A percentile compares a stretch with the other conserved stretches of the same genome.
These are phyloP conservation scores for Melipona bicolor DNA, from an alignment of 2,888 invertebrate genomes.

Conservation along the genomic window DNA sequence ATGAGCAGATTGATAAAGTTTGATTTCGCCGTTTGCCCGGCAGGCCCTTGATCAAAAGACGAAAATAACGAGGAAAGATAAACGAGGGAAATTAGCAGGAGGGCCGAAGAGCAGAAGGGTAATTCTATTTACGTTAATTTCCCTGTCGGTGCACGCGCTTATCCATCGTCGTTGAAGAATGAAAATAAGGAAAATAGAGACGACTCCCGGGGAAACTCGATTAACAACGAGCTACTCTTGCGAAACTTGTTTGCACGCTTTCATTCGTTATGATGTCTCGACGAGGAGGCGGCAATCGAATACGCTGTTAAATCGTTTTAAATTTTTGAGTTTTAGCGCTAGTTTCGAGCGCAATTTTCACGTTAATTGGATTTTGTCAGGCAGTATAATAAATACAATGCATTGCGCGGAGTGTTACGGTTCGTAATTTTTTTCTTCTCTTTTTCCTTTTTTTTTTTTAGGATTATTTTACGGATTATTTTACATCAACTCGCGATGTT, in stretches of 20 bases:
- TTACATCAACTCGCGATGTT: too few relatives aligned
- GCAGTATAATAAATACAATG: too few relatives aligned
- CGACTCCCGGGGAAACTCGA: conserved; percentile 30
- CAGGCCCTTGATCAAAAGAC: conserved; percentile 4
- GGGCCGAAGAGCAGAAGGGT: background rate
- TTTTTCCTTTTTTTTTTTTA: too few relatives aligned
- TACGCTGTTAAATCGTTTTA: too few relatives aligned
- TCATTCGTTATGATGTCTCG: background rate
- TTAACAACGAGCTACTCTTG: conserved; percentile 8
- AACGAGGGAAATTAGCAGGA: conserved; percentile 23
- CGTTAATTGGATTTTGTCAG: too few relatives aligned
- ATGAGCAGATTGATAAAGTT: background rate
- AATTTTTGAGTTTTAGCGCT: too few relatives aligned
- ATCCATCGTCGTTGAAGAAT: background rate
- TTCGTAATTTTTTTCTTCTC: too few relatives aligned
- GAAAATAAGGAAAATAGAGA: conserved; percentile 34
- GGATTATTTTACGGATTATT: too few relatives aligned
- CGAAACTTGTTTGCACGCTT: conserved; percentile 19
- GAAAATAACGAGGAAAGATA: conserved; percentile 19
- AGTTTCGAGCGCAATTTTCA: too few relatives aligned
- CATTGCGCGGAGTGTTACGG: too few relatives aligned
- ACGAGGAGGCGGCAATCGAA: too few relatives aligned
- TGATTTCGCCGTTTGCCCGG: background rate
- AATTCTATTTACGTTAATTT: conserved; percentile 37
- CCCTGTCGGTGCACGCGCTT: background rate